Evolutionary conservation across 2,113 vertebrate genomes (phyloP).

Genomic region (Tringa solitaria): DNA sequence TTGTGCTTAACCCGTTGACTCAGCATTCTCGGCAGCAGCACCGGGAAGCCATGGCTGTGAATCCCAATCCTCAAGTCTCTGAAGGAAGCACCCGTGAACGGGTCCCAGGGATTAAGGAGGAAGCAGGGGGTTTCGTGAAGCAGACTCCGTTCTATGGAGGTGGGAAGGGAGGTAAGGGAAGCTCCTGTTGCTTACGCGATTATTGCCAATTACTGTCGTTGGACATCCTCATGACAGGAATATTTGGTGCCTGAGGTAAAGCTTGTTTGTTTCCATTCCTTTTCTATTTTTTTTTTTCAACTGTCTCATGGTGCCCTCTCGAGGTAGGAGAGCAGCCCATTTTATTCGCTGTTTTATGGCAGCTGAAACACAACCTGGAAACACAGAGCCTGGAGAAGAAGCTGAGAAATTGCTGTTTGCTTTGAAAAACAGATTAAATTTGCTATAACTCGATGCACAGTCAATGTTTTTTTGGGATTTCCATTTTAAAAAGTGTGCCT

Average conservation of each 20-base stretch:
- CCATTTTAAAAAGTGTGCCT: fast-evolving
- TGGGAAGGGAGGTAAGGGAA: conserved; percentile 40
- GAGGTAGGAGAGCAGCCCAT: conserved; percentile 4
- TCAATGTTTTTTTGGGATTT: background rate
- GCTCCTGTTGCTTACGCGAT: conserved; percentile 44
- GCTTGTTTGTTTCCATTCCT: background rate
- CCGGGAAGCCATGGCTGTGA: background rate
- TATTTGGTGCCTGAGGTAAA: conserved; percentile 36
- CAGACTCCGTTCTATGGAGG: background rate
- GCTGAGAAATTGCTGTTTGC: background rate
- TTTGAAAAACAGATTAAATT: background rate
- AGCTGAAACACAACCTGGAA: background rate
- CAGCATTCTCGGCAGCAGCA: background rate
- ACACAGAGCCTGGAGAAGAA: background rate
- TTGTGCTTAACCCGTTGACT: background rate
- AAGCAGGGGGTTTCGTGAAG: conserved; percentile 26
- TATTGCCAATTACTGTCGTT: conserved; percentile 58
- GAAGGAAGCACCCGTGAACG: background rate
- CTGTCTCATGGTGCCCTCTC: conserved; percentile 63
- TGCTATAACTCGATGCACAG: background rate
- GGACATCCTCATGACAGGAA: conserved; percentile 12
- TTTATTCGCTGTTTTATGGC: background rate
- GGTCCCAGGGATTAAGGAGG: conserved; percentile 16
- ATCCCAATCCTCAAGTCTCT: background rate
- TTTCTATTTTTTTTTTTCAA: background rate